Evolutionary conservation across 2,113 vertebrate species (phyloP).

Genomic region (Alligator mississippiensis): DNA sequence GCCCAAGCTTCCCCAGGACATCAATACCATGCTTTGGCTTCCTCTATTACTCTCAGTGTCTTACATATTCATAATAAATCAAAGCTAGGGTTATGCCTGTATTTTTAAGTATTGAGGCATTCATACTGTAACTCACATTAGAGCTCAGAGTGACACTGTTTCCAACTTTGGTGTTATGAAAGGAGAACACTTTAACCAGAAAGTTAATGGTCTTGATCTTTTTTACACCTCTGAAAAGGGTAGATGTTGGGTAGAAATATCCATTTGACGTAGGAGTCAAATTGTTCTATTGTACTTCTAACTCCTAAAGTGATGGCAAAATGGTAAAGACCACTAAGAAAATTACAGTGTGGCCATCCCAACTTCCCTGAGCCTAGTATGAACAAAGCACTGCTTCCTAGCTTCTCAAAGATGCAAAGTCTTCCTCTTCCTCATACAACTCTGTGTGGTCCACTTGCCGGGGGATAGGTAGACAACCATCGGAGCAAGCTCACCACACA

Average conservation of each 20-base stretch:
- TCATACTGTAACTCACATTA: not conserved
- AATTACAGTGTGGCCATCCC: not conserved
- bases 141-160: not conserved
- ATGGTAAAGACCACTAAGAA: not conserved
- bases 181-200: not conserved
- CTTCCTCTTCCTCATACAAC: not conserved
- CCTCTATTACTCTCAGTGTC: not conserved
- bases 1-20: not conserved
- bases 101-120: not conserved
- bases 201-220: conserved; percentile 2
- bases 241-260: not conserved
- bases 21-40: not conserved
- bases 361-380: not conserved
- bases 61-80: not conserved
- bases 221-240: not conserved
- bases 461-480: too few species aligned
- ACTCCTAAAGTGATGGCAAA: not conserved
- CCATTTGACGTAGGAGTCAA: not conserved
- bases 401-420: not conserved
- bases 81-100: conserved; percentile 11
- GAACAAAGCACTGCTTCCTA: not conserved
- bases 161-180: not conserved
- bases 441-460: too few species aligned
- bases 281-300: not conserved
- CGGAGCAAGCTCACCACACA: too few species aligned